A percentile compares a stretch with the other conserved stretches of the same genome.
These are phyloP conservation scores for Apaloderma vittatum DNA, from an alignment of 2,113 vertebrate genomes.

Conservation along the genomic window DNA sequence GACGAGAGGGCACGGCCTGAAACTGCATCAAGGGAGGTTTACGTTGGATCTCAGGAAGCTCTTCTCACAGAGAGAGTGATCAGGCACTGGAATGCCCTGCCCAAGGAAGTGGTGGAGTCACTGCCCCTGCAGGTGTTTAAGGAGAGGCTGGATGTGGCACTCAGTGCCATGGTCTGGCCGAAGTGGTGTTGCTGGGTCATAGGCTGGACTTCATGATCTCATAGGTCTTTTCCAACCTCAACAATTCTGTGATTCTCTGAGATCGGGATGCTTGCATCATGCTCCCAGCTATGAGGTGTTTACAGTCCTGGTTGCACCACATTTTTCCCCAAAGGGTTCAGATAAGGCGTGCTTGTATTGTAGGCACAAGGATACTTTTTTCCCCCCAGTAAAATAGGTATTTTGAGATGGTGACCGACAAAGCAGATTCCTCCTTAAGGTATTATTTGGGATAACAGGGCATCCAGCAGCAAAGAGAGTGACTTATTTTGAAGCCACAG, in stretches of 20 bases:
- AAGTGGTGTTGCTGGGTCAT: too few relatives aligned
- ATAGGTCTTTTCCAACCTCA: too few relatives aligned
- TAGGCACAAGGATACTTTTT: neutral
- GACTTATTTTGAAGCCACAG: neutral
- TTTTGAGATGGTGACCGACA: neutral
- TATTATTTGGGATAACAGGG: neutral
- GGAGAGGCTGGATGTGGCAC: too few relatives aligned
- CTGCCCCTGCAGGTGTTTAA: too few relatives aligned
- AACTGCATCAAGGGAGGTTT: too few relatives aligned
- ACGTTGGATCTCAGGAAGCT: too few relatives aligned
- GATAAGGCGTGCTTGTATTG: neutral
- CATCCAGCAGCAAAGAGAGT: neutral
- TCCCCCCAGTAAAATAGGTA: neutral
- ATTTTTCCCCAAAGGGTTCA: neutral
- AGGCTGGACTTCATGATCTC: too few relatives aligned
- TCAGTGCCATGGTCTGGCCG: too few relatives aligned
- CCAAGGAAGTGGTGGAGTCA: too few relatives aligned
- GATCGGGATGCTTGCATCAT: neutral
- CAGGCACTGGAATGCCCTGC: too few relatives aligned
- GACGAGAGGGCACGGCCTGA: too few relatives aligned
- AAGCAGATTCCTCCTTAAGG: neutral
- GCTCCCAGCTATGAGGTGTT: neutral
- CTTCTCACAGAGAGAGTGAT: too few relatives aligned
- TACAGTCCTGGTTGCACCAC: neutral
- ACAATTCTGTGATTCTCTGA: neutral